Base-by-base conservation (phyloP, 2,888 invertebrate species). In the Protula sp. region DNA sequence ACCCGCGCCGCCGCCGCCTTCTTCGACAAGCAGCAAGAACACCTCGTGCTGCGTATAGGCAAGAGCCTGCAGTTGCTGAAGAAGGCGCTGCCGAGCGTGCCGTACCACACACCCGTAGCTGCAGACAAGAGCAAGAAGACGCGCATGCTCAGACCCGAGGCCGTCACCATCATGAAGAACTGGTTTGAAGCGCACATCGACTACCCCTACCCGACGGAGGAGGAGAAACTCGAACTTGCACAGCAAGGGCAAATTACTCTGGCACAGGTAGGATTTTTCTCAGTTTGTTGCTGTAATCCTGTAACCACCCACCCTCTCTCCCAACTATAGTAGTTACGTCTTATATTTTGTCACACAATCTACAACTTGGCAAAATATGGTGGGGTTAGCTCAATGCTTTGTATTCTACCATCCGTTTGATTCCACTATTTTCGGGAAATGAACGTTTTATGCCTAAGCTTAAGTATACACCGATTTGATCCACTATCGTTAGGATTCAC, bases 181-280 rank as follows among this genome's bases (percentile, higher is more conserved):
- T 77, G 77, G 77, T 66, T 62, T 54, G 54, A 61, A 50, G 61
- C 58, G n/a, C 71, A 77, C 60, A 64, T 72, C 3, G 68, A 72
- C 31, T 68, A 72, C 50, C 77, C 76, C 1, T 77, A 77, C 57
- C 77, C 77, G 3, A 68, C 70, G 1, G 75, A 74, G 48, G 73
- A 70, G 30, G 72, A 76, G 58, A 76, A 77, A 63, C 62, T 65
- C 31, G 61, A 64, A 24, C 57, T 77, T 58, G 76, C 77, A 2
- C 67, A 70, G 4, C 57, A 68, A 27, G 75, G 76, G 2, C 65
- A 67, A 2, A 68, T 77, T 19, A 61, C 68, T 30, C 58, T 76
- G 24, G 24, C 63, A 3, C 63, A 64, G 29, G 57, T 29, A 55
- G 5, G n/a, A n/a, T n/a, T n/a, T n/a, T n/a, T n/a, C n/a, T n/a